These are phyloP conservation scores for Acyrthosiphon pisum DNA, from an alignment of 1,140 invertebrate species.

Conservation along the genomic window DNA sequence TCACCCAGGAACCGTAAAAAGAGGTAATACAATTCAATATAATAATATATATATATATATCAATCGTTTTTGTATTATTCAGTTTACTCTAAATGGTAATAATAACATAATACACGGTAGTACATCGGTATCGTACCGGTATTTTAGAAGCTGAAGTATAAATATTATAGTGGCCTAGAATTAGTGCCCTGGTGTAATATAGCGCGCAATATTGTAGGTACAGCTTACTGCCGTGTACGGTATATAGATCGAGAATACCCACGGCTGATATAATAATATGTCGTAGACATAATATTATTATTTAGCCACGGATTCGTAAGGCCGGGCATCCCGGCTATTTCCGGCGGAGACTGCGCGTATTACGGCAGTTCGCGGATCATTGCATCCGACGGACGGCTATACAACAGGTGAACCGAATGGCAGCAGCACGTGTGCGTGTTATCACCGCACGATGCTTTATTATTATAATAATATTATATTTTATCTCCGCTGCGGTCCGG, in stretches of 20 bases:
- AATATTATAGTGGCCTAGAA: neutral
- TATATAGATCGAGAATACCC: neutral
- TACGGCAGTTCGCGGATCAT: neutral
- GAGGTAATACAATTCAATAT: neutral
- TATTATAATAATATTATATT: neutral
- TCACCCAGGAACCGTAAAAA: neutral
- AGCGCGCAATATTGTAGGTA: neutral
- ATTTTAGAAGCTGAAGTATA: neutral
- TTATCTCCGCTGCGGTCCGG: neutral
- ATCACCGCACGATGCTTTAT: neutral
- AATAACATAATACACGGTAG: neutral
- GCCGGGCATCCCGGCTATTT: neutral
- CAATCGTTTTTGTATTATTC: neutral
- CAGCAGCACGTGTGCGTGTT: neutral
- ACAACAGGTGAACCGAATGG: neutral
- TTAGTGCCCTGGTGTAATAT: neutral
- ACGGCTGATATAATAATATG: neutral
- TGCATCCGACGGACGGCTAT: neutral
- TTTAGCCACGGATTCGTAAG: neutral
- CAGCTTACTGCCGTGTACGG: too few relatives aligned
- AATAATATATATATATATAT: neutral
- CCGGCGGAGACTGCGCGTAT: neutral
- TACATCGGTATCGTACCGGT: too few relatives aligned
- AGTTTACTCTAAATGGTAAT: neutral
- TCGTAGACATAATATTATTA: neutral